These are phyloP conservation scores for Pavo muticus DNA, from an alignment of 2,113 vertebrate genomes.

Conservation along the genomic window DNA sequence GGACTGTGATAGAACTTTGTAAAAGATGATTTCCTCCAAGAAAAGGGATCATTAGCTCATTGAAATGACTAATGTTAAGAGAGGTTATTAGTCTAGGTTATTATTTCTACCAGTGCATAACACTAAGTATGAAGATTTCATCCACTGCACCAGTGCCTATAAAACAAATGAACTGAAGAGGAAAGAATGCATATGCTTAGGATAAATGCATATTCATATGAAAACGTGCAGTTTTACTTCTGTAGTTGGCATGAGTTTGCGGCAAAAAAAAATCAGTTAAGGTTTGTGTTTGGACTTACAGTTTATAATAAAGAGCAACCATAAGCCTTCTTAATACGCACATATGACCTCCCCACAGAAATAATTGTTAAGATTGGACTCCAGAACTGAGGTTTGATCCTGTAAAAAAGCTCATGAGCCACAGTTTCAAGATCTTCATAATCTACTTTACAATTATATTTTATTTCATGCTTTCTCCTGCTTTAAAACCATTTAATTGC, in stretches of 20 bases:
- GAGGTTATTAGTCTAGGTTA: neutral
- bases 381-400: neutral
- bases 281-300: neutral
- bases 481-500: neutral
- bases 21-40: conserved; percentile 46
- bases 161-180: neutral
- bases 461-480: neutral
- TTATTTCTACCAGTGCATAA: conserved; percentile 31
- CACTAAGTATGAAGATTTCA: neutral
- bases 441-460: neutral
- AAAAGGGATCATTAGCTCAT: conserved; percentile 40
- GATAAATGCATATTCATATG: neutral
- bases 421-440: neutral
- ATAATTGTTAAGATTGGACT: neutral
- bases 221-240: neutral
- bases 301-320: neutral
- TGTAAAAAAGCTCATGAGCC: neutral
- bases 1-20: neutral
- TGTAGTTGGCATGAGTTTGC: neutral
- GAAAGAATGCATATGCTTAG: neutral
- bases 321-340: neutral
- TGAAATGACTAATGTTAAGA: conserved; percentile 12
- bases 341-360: neutral
- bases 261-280: neutral
- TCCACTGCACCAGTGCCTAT: neutral